phyloP scores from a whole-genome alignment of 2,113 vertebrate species.

The Mus pahari region DNA sequence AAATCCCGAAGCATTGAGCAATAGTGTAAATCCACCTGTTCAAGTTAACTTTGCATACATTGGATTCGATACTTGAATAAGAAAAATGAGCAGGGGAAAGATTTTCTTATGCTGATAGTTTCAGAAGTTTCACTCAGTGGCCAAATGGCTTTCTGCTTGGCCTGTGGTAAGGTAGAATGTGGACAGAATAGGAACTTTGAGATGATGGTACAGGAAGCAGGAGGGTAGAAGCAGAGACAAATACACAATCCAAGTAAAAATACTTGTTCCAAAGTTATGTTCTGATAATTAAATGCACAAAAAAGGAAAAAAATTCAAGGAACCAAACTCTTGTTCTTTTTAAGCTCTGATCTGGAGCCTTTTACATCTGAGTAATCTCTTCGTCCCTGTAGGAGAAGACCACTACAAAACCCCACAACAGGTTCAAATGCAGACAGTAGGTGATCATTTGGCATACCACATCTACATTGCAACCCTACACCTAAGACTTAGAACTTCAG shows the following conservation, averaged over 20 bases:
- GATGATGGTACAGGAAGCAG: neutral
- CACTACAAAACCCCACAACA: neutral
- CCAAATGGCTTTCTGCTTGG: neutral
- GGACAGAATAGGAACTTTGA: neutral
- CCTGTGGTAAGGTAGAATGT: neutral
- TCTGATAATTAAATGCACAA: neutral
- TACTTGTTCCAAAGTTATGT: neutral
- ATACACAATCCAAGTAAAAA: neutral
- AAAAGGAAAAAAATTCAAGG: neutral
- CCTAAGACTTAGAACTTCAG: neutral
- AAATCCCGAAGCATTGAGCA: neutral
- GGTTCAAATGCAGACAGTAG: neutral
- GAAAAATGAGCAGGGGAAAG: neutral
- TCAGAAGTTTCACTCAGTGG: neutral
- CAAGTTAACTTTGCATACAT: neutral
- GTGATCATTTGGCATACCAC: neutral
- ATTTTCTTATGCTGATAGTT: neutral
- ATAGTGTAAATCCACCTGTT: neutral
- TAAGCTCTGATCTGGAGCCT: neutral
- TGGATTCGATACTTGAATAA: neutral
- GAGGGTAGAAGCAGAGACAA: neutral
- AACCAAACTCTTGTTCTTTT: neutral
- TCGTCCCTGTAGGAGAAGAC: neutral
- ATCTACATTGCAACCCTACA: neutral
- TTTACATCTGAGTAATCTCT: neutral